These are phyloP conservation scores for Spisula solida DNA, from an alignment of 2,888 invertebrate genomes.

Conservation along the genomic window DNA sequence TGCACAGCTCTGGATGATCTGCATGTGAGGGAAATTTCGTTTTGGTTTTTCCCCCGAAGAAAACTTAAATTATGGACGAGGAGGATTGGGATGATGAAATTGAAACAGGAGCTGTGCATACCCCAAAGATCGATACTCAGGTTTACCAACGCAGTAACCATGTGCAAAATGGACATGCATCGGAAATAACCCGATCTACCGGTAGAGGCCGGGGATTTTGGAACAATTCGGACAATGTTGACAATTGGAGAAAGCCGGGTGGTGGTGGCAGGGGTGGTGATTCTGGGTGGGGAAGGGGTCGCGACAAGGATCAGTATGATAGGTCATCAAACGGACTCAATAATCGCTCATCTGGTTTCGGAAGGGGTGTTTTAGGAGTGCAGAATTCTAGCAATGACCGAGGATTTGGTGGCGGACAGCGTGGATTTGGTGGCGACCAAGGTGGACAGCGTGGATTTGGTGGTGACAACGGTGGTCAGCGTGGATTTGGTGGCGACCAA, in stretches of 20 bases:
- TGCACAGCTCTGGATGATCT: not conserved
- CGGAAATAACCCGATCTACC: constrained; percentile 17
- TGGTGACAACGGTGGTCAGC: not conserved
- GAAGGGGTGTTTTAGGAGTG: constrained; percentile 21
- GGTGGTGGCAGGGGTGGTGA: not conserved
- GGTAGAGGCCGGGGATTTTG: constrained; percentile 52
- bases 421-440: no score
- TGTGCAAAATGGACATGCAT: not conserved
- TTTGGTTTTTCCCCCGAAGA: constrained; percentile 13
- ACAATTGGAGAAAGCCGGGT: constrained; percentile 37
- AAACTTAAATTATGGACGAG: constrained; percentile 52
- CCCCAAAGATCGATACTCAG: constrained; percentile 15
- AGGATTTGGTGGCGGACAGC: not conserved
- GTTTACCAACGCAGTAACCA: not conserved
- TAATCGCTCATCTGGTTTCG: constrained; percentile 17
- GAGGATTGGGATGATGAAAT: constrained; percentile 66
- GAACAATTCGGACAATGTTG: constrained; percentile 44
- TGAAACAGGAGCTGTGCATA: constrained; percentile 33
- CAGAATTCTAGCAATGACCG: constrained; percentile 23
- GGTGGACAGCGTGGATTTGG: no score
- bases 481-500: not conserved
- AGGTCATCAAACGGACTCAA: not conserved
- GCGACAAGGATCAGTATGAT: constrained; percentile 14
- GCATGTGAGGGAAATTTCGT: constrained; percentile 43
- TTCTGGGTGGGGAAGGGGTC: constrained; percentile 29